Percentiles rank a stretch among this genome's conserved stretches.
phyloP scores from a whole-genome alignment of 2,113 vertebrate species.

The Columba livia region DNA sequence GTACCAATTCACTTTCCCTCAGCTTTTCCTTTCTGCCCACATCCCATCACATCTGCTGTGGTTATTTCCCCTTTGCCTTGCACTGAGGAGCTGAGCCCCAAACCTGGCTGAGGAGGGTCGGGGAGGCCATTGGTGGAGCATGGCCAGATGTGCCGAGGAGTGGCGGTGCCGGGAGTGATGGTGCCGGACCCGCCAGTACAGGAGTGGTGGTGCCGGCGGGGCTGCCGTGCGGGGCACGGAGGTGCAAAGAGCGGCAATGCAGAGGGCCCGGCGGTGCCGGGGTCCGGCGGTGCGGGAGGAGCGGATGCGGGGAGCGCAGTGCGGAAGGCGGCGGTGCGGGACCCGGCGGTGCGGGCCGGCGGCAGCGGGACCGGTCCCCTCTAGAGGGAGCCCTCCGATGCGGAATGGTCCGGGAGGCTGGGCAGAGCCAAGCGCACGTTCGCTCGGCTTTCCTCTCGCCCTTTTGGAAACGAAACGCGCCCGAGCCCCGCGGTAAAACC shows the following conservation, averaged over 20 bases:
- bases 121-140: rapidly evolving
- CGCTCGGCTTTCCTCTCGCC: rapidly evolving
- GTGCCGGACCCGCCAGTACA: no score
- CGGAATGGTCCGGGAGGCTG: background rate
- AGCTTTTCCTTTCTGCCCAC: background rate
- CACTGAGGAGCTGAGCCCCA: background rate
- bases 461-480: rapidly evolving
- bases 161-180: no score
- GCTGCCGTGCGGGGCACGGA: no score
- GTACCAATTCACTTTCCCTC: rapidly evolving
- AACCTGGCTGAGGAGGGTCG: rapidly evolving
- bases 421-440: rapidly evolving
- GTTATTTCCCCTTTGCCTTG: no score
- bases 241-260: background rate
- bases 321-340: no score
- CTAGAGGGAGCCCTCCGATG: conserved; percentile 48
- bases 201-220: background rate
- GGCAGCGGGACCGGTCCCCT: background rate
- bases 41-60: rapidly evolving
- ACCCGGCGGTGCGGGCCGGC: background rate
- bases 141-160: background rate
- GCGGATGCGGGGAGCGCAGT: no score
- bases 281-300: no score
- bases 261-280: no score
- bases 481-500: rapidly evolving